These are phyloP conservation scores for Mormyrops boulengeri DNA, from an alignment of 2,797 vertebrate species.

Conservation along the genomic window DNA sequence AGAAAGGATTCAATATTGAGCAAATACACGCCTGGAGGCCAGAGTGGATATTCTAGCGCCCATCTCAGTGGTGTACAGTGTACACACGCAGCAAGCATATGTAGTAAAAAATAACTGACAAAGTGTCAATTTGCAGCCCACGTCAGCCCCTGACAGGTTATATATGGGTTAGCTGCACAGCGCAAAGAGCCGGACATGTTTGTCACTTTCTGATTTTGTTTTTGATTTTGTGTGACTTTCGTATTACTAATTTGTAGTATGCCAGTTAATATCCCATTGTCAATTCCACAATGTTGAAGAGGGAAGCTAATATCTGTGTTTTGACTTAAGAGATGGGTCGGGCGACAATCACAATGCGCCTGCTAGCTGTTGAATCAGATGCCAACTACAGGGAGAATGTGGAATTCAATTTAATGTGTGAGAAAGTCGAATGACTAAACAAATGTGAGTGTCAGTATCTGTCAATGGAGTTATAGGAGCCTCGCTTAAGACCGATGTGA, in stretches of 20 bases:
- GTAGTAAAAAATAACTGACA: not conserved
- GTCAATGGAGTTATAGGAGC: not conserved
- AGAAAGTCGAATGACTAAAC: not conserved
- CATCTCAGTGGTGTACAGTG: not conserved
- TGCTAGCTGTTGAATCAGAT: not conserved
- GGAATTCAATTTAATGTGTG: not conserved
- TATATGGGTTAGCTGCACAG: not conserved
- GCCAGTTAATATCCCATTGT: not conserved
- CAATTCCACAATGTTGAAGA: not conserved
- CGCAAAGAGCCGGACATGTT: not conserved
- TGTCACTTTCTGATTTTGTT: not conserved
- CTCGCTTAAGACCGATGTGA: not conserved
- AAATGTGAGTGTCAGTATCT: not conserved
- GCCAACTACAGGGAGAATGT: not conserved
- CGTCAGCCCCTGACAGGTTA: not conserved
- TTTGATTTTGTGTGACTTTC: not conserved
- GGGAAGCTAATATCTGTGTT: not conserved
- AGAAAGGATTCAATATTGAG: not conserved
- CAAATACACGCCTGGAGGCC: not conserved
- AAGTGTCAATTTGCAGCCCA: conserved; percentile 1
- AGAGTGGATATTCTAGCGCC: not conserved
- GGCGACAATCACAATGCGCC: not conserved
- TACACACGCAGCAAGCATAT: not conserved
- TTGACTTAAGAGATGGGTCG: not conserved
- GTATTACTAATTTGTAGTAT: not conserved